Evolutionary conservation across 1,140 invertebrate genomes (phyloP).

Genomic region (Aphaenogaster rudis): DNA sequence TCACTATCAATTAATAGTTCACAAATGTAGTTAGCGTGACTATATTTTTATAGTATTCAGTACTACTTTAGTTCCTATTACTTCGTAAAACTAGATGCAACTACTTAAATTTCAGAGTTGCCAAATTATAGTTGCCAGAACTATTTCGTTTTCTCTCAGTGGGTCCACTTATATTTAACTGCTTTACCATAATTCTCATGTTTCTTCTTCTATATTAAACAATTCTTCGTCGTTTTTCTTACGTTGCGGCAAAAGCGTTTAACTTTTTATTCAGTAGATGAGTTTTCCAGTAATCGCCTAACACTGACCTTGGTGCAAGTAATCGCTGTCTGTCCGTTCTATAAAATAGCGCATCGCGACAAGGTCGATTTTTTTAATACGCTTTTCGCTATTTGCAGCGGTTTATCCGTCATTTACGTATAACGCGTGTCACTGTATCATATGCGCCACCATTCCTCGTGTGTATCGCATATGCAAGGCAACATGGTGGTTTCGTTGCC

Average conservation of each 20-base stretch:
- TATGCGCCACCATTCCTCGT: conserved; percentile 27
- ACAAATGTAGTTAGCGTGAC: too few relatives aligned
- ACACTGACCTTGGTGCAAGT: neutral
- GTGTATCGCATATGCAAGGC: conserved; percentile 73
- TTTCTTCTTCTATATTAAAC: neutral
- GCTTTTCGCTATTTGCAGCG: neutral
- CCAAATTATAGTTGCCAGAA: too few relatives aligned
- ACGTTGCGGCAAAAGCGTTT: neutral
- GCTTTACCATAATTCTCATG: too few relatives aligned
- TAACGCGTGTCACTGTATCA: conserved; percentile 45
- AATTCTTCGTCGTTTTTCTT: neutral
- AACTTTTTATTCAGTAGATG: neutral
- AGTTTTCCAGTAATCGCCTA: neutral
- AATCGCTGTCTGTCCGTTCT: neutral
- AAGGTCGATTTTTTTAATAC: conserved; percentile 15
- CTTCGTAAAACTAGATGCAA: too few relatives aligned
- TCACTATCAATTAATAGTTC: too few relatives aligned
- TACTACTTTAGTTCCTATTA: too few relatives aligned
- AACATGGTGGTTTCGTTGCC: conserved; percentile 77
- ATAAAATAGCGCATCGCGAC: conserved; percentile 11
- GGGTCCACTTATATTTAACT: neutral
- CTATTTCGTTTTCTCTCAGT: too few relatives aligned
- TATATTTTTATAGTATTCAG: too few relatives aligned
- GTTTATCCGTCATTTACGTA: conserved; percentile 42
- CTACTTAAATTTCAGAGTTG: too few relatives aligned